Conservation (phyloP, 2,888 invertebrate species). For the Himalopsyche kuldschensis region DNA sequence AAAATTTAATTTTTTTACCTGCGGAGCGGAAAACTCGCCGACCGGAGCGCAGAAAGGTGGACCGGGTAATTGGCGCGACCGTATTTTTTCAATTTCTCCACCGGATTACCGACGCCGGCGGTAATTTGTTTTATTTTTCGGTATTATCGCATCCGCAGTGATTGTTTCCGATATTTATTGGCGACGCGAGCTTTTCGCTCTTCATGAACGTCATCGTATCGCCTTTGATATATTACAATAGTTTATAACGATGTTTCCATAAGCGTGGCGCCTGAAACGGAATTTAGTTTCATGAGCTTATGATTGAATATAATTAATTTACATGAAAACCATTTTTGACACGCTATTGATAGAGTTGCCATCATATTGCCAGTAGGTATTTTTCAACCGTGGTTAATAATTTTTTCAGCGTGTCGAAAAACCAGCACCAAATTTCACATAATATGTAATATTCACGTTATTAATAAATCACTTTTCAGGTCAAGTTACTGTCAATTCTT, state of each 20-base stretch:
- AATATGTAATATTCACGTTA: too few species aligned
- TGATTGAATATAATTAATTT: too few species aligned
- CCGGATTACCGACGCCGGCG: slow-evolving; percentile 23
- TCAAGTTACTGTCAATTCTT: too few species aligned
- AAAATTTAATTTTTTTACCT: slow-evolving; percentile 38
- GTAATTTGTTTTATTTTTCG: slow-evolving; percentile 39
- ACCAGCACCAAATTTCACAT: too few species aligned
- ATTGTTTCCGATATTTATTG: slow-evolving; percentile 38
- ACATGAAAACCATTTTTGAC: too few species aligned
- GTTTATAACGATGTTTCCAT: neutral
- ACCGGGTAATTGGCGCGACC: neutral
- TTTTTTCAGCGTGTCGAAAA: too few species aligned
- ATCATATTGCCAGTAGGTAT: too few species aligned
- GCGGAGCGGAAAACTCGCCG: neutral
- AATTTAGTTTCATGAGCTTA: too few species aligned
- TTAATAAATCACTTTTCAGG: too few species aligned
- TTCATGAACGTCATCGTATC: slow-evolving; percentile 37
- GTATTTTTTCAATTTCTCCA: slow-evolving; percentile 37
- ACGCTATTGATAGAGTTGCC: too few species aligned
- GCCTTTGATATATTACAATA: slow-evolving; percentile 34
- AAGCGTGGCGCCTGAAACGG: too few species aligned
- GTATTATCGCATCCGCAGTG: slow-evolving; percentile 37
- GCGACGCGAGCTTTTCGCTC: slow-evolving; percentile 31
- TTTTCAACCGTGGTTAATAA: too few species aligned
- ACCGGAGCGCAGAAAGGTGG: neutral